These are phyloP conservation scores for Diarsia mendica DNA, from an alignment of 2,888 invertebrate species.

Conservation along the genomic window DNA sequence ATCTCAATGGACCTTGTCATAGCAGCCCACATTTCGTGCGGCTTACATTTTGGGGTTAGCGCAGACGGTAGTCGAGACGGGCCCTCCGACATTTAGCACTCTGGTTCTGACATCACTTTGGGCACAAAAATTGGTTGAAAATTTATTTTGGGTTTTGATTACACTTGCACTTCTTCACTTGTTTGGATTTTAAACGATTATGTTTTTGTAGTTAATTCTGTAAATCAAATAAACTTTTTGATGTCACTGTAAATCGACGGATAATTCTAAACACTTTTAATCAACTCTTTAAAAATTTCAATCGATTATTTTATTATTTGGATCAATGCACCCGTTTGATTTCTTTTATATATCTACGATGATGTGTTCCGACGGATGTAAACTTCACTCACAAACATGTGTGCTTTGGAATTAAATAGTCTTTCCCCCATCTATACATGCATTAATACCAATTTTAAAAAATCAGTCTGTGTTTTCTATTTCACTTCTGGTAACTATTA, in stretches of 20 bases:
- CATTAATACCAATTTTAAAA: too few species aligned
- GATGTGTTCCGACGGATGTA: too few species aligned
- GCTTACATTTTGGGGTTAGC: conserved; percentile 87
- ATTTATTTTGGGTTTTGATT: neutral
- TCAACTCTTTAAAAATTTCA: neutral
- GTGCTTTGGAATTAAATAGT: too few species aligned
- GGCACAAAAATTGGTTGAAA: neutral
- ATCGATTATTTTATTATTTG: neutral
- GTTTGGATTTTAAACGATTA: neutral
- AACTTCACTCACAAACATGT: too few species aligned
- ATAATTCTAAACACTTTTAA: neutral
- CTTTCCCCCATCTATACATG: too few species aligned
- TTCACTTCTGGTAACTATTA: too few species aligned
- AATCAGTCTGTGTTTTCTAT: too few species aligned
- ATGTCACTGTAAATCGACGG: neutral
- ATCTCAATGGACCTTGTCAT: conserved; percentile 95
- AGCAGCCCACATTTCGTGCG: conserved; percentile 94
- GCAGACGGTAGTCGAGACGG: conserved; percentile 79
- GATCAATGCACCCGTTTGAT: conserved; percentile 15
- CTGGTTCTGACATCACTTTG: conserved; percentile 63
- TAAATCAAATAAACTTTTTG: neutral
- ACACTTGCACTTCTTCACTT: conserved; percentile 34
- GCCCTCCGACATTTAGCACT: conserved; percentile 83
- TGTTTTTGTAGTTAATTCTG: neutral
- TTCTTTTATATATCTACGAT: neutral